Base-by-base conservation (phyloP, 2,113 vertebrate genomes). In the Coregonus clupeaformis region DNA sequence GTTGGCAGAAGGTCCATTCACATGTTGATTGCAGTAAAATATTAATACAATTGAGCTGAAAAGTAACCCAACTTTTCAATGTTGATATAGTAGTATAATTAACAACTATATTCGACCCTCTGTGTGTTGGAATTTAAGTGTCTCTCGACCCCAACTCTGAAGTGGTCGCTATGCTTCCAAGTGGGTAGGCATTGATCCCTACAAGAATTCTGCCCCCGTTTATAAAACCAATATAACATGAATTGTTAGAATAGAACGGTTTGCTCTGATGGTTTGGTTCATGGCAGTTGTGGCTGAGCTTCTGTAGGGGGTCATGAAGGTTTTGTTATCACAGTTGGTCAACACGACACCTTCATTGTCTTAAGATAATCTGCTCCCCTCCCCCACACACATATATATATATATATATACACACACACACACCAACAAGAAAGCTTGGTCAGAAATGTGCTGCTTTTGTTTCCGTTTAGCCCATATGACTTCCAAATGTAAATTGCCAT, bases 31-130 rank as follows among this genome's bases (percentile, higher is more conserved):
- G 66, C 62, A 29, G 32, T 47, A 69, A 70, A 70, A 59, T 25
- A 77, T 69, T 49, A 42, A 6, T 65, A 72, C 73, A 59, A 60
- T 59, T 69, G 20, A 77, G 74, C 76, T 82, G 78, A 77, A 79
- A 68, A 47, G n/a, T 1, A 68, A 22, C 36, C 9, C 22, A n/a
- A 45, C 42, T 24, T 20, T 13, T 30, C n/a, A 42, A 22, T 24
- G 42, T 24, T 36, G 7, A 67, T 6, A 16, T 29, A 7, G 3
- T 52, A 18, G 49, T 52, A 16, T 52, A 52, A 67, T 36, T 67
- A 30, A 22, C n/a, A 7, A 20, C 65, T 27, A 32, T 67, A 67
- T 30, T 36, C 7, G 0, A 32, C 29, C 29, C 65, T 6, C 45
- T 45, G 75, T 73, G 69, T 24, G 42, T 55, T 30, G 68, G 68